Conservation (phyloP, 2,797 vertebrate species). For the Molossus molossus region DNA sequence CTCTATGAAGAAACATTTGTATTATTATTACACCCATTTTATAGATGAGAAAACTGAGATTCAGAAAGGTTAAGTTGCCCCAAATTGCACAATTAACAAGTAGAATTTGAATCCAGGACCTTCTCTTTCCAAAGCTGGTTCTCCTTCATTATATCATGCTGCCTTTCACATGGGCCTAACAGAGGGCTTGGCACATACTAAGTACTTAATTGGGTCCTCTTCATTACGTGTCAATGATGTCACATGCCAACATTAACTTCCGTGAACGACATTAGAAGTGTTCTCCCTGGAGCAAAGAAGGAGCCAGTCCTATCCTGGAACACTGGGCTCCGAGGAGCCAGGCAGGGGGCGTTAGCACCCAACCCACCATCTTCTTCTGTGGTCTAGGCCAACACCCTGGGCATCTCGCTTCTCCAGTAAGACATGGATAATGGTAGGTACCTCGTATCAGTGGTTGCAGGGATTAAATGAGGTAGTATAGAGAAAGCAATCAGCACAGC, state of each 20-base stretch:
- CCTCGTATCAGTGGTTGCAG: neutral
- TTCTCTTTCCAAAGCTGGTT: neutral
- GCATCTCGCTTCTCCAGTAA: neutral
- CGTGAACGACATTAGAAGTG: neutral
- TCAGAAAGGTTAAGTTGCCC: slow-evolving; percentile 11
- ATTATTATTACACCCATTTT: neutral
- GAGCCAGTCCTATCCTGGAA: neutral
- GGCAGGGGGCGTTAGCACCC: too few species aligned
- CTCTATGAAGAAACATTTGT: neutral
- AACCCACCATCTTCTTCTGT: neutral
- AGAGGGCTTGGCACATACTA: too few species aligned
- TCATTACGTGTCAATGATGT: neutral
- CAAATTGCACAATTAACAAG: neutral
- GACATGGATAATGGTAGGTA: neutral
- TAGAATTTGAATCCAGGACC: neutral
- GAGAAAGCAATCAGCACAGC: neutral
- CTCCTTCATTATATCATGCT: neutral
- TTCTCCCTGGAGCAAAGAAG: neutral
- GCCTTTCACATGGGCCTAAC: neutral
- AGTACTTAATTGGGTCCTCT: neutral
- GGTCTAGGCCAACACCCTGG: neutral
- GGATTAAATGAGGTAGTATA: fast-evolving
- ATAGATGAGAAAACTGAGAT: slow-evolving; percentile 12
- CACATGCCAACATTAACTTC: neutral
- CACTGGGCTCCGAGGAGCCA: neutral